Conservation (phyloP, 2,113 vertebrate genomes). For the Ctenodactylus gundi region DNA sequence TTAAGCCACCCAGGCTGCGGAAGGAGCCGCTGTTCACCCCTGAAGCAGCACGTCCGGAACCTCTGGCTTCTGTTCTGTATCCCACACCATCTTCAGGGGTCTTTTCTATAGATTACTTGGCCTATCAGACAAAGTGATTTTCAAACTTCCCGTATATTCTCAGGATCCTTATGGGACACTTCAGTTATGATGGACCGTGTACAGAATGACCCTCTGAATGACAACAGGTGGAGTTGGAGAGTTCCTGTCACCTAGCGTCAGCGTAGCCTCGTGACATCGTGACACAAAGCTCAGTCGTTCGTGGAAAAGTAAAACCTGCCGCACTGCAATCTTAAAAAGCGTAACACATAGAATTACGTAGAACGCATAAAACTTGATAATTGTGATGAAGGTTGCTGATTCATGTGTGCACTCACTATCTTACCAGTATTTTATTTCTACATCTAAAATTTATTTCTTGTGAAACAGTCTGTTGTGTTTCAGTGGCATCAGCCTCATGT, state of each 20-base stretch:
- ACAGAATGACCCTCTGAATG: neutral
- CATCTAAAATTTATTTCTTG: neutral
- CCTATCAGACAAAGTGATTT: neutral
- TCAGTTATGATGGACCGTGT: neutral
- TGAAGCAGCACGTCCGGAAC: neutral
- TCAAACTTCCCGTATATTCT: neutral
- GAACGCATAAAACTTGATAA: neutral
- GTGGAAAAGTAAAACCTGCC: neutral
- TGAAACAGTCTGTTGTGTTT: neutral
- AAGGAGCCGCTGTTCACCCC: neutral
- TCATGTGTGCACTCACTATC: too few relatives aligned
- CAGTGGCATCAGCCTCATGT: neutral
- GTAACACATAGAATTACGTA: neutral
- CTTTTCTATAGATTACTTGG: neutral
- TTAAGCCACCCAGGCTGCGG: neutral
- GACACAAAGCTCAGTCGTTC: neutral
- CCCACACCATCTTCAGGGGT: neutral
- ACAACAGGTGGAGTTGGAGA: neutral
- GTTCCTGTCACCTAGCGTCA: neutral
- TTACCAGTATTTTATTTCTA: neutral
- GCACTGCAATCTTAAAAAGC: neutral
- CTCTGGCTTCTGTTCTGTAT: neutral
- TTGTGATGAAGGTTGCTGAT: neutral
- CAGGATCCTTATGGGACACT: neutral
- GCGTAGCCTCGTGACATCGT: neutral